Evolutionary conservation across 2,113 vertebrate genomes (phyloP), one percentile per base, ranked within the genome.

Genomic region (Mesocricetus auratus): DNA sequence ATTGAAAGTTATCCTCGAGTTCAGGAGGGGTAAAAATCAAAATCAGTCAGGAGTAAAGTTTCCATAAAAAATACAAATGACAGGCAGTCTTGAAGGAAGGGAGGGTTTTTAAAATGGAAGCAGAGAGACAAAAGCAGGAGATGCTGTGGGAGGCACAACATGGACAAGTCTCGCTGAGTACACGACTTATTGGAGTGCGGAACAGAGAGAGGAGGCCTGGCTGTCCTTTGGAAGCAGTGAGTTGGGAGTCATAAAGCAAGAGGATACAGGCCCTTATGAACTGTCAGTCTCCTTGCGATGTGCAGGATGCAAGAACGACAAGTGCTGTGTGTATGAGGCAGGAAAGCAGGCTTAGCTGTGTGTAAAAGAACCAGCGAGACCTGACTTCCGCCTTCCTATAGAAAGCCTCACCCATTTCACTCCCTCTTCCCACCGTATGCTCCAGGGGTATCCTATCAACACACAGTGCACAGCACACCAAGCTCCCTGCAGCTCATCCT

Each of bases 91-190:
- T 50, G 1, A 74, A 83, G 50, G 64, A 81, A 12, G 4, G 17
- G 21, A 31, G 10, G 42, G 50, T 36, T 81, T 93, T 86, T 36
- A 83, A 96, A 92, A 92, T 13, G 53, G 58, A 81, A 73, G 19
- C 75, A 33, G 45, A 75, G 1, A 86, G 22, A 31, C 3, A 11
- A 29, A 82, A 87, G 31, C 24, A 93, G 47, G 9, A 64, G 90
- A 42, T 13, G 8, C 0, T 39, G 3, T 77, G 7, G n/a, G 31
- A 81, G 60, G 83, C 89, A 53, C 8, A 62, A 66, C 93, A 22
- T 15, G 58, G 13, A 10, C 1, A 36, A n/a, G 47, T 22, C 26
- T 13, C 81, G 47, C 9, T 42, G 15, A 74, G 39, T 4, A n/a
- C 50, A 88, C 26, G 50, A 85, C 8, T 82, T 74, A 53, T 36